Base-by-base conservation (phyloP, 1,140 invertebrate species). In the Nilaparvata lugens region DNA sequence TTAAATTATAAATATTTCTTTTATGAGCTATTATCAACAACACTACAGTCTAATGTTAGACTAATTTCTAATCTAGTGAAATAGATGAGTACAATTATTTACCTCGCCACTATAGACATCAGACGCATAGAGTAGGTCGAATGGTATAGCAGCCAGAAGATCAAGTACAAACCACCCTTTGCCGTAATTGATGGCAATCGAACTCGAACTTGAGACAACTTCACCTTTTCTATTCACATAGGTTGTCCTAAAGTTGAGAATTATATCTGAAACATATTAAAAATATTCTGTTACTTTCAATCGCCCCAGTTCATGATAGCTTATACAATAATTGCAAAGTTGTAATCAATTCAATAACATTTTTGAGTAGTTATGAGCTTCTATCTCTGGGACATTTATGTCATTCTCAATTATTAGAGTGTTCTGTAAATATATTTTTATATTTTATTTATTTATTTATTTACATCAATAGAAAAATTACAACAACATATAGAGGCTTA, bases 221-320 rank as follows among this genome's bases (percentile, higher is more conserved):
- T 99, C 96, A 59, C 97, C 96, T 76, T 99, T 98, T 70, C 90
- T 89, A 75, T 93, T 98, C 52, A 99, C 95, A 75, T 94, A 99
- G 19, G 97, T 98, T 57, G 97, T 99, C 57, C 96, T 86, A 77
- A 99, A 99, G 79, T 98, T 98, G 62, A 99, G 85, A 65, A 97
- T 77, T 74, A 98, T 98, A 83, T 99, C 96, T 91, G 86, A 70
- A 76, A 82, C 76, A 73, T 81, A 80, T 76, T 25, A 65, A 42
- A 62, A 56, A 52, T 38, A 59, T 18, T 18, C 45, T 11, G n/a
- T n/a, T n/a, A n/a, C n/a, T n/a, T n/a, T n/a, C n/a, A n/a, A n/a
- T n/a, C n/a, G n/a, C n/a, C n/a, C n/a, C n/a, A n/a, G n/a, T n/a
- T n/a, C n/a, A n/a, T n/a, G n/a, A n/a, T n/a, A n/a, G n/a, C n/a